Evolutionary conservation across 2,888 invertebrate genomes (phyloP).

Genomic region (Leptopilina drosophilae): DNA sequence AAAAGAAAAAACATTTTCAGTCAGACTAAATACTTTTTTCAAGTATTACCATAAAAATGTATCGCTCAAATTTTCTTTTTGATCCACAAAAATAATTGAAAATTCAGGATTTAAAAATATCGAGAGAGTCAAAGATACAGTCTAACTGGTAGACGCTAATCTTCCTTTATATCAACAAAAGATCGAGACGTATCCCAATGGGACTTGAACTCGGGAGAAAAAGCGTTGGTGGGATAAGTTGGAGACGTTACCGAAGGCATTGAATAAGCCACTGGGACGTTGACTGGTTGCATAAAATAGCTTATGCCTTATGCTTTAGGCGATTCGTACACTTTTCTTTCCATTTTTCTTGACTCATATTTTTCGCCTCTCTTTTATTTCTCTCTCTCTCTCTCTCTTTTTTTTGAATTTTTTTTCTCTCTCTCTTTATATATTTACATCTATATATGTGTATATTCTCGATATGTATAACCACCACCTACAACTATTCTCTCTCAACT

Average conservation of each 20-base stretch:
- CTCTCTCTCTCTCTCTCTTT: slow-evolving; percentile 4
- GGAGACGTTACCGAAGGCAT: slow-evolving; percentile 42
- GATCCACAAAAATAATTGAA: no score
- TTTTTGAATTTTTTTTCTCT: neutral
- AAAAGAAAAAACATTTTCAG: no score
- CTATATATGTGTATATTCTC: neutral
- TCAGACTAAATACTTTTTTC: no score
- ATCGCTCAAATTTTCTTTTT: no score
- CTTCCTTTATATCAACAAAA: slow-evolving; percentile 32
- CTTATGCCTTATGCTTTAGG: slow-evolving; percentile 50
- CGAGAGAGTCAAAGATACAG: neutral
- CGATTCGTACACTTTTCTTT: slow-evolving; percentile 49
- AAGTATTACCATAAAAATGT: no score
- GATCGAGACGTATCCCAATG: slow-evolving; percentile 19
- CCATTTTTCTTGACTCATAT: slow-evolving; percentile 42
- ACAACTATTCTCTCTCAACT: no score
- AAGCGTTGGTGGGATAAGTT: slow-evolving; percentile 7
- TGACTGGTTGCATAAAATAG: slow-evolving; percentile 52
- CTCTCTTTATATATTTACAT: neutral
- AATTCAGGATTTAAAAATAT: neutral
- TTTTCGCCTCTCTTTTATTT: slow-evolving; percentile 38
- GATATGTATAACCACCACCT: no score
- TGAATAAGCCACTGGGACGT: slow-evolving; percentile 51
- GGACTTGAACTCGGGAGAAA: slow-evolving; percentile 21
- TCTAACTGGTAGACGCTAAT: neutral